Evolutionary conservation across 2,113 vertebrate species (phyloP).

Genomic region (Phocoena phocoena): DNA sequence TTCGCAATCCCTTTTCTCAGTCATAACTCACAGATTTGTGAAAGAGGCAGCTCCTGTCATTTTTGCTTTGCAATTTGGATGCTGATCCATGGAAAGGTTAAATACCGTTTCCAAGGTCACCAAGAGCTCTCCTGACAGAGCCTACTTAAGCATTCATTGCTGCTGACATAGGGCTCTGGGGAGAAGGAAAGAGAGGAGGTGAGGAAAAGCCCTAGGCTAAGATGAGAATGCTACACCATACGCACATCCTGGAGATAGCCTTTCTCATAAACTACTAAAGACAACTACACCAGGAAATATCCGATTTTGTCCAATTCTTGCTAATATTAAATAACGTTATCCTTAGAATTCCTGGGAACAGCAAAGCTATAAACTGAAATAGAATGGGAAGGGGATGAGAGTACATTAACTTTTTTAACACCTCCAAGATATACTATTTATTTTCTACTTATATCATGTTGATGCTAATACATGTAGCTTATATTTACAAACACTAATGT

Average conservation of each 20-base stretch:
- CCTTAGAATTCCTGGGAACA: not conserved
- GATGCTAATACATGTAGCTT: not conserved
- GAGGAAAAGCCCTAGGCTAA: not conserved
- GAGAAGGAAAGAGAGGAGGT: not conserved
- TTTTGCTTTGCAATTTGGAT: slow-evolving; percentile 39
- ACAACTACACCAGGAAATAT: not conserved
- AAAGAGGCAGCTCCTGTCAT: slow-evolving; percentile 38
- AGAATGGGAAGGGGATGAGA: not conserved
- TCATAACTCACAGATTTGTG: not conserved
- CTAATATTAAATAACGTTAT: not conserved
- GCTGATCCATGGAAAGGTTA: slow-evolving; percentile 54
- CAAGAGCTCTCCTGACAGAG: slow-evolving; percentile 32
- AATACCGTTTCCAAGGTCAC: slow-evolving; percentile 56
- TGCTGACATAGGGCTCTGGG: not conserved
- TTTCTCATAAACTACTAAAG: not conserved
- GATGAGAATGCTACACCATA: not conserved
- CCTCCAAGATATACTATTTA: not conserved
- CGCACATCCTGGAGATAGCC: not conserved
- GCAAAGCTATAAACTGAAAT: not conserved
- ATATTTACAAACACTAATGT: not conserved
- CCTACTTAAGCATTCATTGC: slow-evolving; percentile 45
- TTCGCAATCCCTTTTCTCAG: not conserved
- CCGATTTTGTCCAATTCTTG: not conserved
- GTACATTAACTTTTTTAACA: not conserved
- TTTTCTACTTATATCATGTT: not conserved